Base-by-base conservation (phyloP, 2,888 invertebrate genomes). In the Dolichomitus sp. region DNA sequence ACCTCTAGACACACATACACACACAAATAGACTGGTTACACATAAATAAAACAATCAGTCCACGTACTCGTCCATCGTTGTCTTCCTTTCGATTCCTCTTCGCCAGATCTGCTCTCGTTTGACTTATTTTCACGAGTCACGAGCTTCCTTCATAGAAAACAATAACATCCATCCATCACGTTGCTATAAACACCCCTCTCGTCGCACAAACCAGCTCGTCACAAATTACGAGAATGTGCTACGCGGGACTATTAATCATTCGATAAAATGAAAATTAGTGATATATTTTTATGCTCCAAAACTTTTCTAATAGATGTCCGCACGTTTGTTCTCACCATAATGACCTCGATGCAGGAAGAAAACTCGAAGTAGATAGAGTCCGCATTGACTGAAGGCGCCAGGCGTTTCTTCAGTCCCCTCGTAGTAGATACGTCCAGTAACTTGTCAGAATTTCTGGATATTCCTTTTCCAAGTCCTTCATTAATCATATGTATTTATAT, bases 151-250 rank as follows among this genome's bases (percentile, higher is more conserved):
- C 61, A 12, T 17, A 37, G 50, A 59, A 17, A 77, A 73, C 72
- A 77, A 81, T 81, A 77, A 77, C 61, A 68, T 42, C 68, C 57
- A 81, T 81, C 73, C 27, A 77, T 81, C 77, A 77, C 50, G 33
- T 48, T 4, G 11, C 40, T 37, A 19, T 17, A 19, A 37, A 23
- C 48, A n/a, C 45, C 27, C 45, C 61, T 17, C 14, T 37, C 50
- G 3, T 17, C 9, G 23, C 17, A 5, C 33, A 14, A 33, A n/a
- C 33, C 11, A 23, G 23, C 23, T 61, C 23, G 40, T 23, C 57
- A 54, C 27, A 27, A 57, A 30, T 48, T 37, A 48, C 27, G 40
- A 48, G 42, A 78, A 72, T 48, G 6, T 27, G 12, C 50, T 45
- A 12, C 33, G 3, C 14, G 0, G 4, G 17, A 33, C 27, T 50